A percentile compares a stretch with the other conserved stretches of the same genome.
Conservation (phyloP, 2,888 invertebrate species). For the Gnatocerus cornutus region DNA sequence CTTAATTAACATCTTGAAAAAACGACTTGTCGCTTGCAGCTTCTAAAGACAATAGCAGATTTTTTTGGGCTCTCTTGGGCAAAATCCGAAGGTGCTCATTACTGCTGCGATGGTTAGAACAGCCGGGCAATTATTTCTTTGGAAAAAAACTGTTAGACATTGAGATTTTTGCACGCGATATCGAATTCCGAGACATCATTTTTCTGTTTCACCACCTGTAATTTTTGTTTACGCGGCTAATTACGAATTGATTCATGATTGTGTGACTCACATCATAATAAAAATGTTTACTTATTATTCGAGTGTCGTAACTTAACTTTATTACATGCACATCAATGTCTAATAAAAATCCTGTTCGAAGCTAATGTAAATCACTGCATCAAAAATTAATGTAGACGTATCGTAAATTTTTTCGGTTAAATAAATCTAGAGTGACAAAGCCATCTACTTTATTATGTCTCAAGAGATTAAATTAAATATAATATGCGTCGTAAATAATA, state of each 20-base stretch:
- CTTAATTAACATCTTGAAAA: constrained; percentile 12
- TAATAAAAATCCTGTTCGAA: constrained; percentile 20
- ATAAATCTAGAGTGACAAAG: constrained; percentile 8
- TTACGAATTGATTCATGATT: constrained; percentile 35
- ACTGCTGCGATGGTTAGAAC: constrained; percentile 23
- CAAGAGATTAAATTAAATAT: constrained; percentile 1
- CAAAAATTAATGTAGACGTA: constrained; percentile 15
- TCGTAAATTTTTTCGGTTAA: constrained; percentile 4
- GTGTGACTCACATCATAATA: constrained; percentile 23
- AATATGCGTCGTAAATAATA: background rate
- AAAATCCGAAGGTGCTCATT: constrained; percentile 25
- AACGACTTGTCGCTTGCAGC: constrained; percentile 10
- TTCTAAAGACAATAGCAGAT: constrained; percentile 4
- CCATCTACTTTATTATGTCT: background rate
- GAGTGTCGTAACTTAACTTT: constrained; percentile 14
- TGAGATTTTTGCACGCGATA: constrained; percentile 49
- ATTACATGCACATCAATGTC: constrained; percentile 11
- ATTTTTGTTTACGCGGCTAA: constrained; percentile 37
- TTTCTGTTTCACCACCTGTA: constrained; percentile 33
- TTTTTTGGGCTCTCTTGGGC: constrained; percentile 23
- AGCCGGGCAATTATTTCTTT: constrained; percentile 34
- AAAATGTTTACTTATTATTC: constrained; percentile 29
- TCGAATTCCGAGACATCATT: constrained; percentile 39
- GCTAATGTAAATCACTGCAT: background rate
- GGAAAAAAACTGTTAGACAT: constrained; percentile 46